Evolutionary conservation across 2,113 vertebrate species (phyloP).

Genomic region (Anolis carolinensis): DNA sequence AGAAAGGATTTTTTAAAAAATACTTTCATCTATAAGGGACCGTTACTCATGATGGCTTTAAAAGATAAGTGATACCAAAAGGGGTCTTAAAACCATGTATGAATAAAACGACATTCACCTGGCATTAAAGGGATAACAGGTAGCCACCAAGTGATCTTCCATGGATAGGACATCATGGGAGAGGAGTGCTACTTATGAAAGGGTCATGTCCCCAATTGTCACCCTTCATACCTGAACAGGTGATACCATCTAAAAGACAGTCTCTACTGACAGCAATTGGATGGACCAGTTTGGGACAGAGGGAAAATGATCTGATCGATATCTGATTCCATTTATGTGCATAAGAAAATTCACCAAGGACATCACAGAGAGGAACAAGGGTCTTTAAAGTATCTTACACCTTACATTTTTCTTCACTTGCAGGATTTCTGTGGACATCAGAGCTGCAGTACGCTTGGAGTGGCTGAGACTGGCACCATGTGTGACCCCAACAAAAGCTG

Average conservation of each 20-base stretch:
- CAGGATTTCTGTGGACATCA: constrained; percentile 94
- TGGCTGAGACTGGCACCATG: constrained; percentile 93
- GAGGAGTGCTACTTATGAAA: too few relatives aligned
- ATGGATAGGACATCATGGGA: too few relatives aligned
- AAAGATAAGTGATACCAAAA: not conserved
- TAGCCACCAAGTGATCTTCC: too few relatives aligned
- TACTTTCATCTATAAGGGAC: too few relatives aligned
- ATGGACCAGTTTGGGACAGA: too few relatives aligned
- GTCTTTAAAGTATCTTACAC: accelerated
- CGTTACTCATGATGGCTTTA: not conserved
- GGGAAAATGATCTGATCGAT: not conserved
- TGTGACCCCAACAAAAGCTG: constrained; percentile 96
- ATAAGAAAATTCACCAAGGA: not conserved
- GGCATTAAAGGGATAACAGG: not conserved
- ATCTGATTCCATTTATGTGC: not conserved
- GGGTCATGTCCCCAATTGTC: too few relatives aligned
- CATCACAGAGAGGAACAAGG: too few relatives aligned
- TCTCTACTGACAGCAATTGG: too few relatives aligned
- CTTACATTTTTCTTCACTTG: not conserved
- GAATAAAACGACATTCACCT: not conserved
- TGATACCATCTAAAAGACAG: too few relatives aligned
- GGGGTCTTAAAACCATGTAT: not conserved
- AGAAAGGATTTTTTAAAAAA: too few relatives aligned
- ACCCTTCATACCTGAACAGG: too few relatives aligned
- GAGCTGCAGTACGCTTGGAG: constrained; percentile 90